Conservation (phyloP, 1,140 invertebrate species). For the Euura saliciscinereae region DNA sequence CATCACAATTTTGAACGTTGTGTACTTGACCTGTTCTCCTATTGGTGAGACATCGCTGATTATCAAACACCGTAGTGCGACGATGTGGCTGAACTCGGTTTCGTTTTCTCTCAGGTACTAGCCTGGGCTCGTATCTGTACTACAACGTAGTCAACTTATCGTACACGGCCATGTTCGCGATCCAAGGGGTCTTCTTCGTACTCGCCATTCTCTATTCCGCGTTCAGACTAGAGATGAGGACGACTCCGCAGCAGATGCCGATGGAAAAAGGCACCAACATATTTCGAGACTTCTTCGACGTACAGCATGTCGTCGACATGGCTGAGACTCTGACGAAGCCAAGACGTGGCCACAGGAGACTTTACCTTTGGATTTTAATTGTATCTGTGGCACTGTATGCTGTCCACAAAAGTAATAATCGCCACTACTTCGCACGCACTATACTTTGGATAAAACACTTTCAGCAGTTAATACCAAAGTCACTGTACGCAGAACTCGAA, state of each 20-base stretch:
- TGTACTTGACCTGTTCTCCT: conserved; percentile 77
- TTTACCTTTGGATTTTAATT: conserved; percentile 70
- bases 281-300: conserved; percentile 72
- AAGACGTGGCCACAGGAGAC: conserved; percentile 60
- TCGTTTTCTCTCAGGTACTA: conserved; percentile 49
- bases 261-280: conserved; percentile 64
- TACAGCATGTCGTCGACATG: conserved; percentile 68
- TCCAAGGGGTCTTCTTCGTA: conserved; percentile 67
- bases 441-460: no score
- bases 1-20: conserved; percentile 74
- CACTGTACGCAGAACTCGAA: no score
- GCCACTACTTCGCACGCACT: no score
- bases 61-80: conserved; percentile 6
- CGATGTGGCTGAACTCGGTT: conserved; percentile 8
- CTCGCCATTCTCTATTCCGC: conserved; percentile 69
- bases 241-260: conserved; percentile 64
- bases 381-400: conserved; percentile 76
- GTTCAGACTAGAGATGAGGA: conserved; percentile 69
- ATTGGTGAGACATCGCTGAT: conserved; percentile 55
- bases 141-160: conserved; percentile 63
- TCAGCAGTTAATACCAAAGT: no score
- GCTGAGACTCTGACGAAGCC: conserved; percentile 63
- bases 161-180: conserved; percentile 72
- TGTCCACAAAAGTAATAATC: conserved; percentile 68
- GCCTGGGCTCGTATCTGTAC: conserved; percentile 63